Conservation (phyloP, 1,140 invertebrate species). For the Zaprionus kolodkinae region DNA sequence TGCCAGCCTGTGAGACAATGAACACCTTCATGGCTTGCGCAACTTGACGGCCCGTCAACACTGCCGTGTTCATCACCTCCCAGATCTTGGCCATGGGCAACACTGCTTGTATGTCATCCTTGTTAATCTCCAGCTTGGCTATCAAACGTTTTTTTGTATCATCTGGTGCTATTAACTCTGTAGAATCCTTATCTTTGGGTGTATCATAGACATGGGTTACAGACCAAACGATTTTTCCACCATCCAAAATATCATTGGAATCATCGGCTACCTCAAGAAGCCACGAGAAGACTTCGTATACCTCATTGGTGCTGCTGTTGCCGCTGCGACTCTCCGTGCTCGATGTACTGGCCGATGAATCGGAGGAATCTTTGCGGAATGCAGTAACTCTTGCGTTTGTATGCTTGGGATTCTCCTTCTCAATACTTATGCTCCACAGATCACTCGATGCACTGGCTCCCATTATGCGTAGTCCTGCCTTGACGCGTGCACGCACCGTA, state of each 20-base stretch:
- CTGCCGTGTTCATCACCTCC: slow-evolving; percentile 98
- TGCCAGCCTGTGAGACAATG: slow-evolving; percentile 96
- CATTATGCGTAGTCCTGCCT: slow-evolving; percentile 92
- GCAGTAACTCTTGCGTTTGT: slow-evolving; percentile 94
- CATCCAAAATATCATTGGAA: slow-evolving; percentile 90
- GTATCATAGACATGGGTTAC: slow-evolving; percentile 89
- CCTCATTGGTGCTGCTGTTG: slow-evolving; percentile 48
- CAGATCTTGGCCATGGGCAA: slow-evolving; percentile 98
- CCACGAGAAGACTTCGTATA: slow-evolving; percentile 93
- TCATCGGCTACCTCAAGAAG: slow-evolving; percentile 94
- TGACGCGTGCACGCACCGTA: slow-evolving; percentile 93
- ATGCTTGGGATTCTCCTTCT: slow-evolving; percentile 91
- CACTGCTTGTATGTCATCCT: slow-evolving; percentile 97
- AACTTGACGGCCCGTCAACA: slow-evolving; percentile 96
- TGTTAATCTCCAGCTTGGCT: slow-evolving; percentile 94
- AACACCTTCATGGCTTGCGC: slow-evolving; percentile 98
- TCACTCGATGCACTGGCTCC: slow-evolving; percentile 91
- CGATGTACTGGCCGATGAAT: slow-evolving; percentile 14
- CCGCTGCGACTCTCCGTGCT: slow-evolving; percentile 52
- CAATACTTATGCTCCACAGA: slow-evolving; percentile 93
- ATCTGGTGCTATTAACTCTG: slow-evolving; percentile 85
- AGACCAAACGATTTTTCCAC: slow-evolving; percentile 92
- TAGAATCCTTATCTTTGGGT: slow-evolving; percentile 85
- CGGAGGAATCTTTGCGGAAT: slow-evolving; percentile 86
- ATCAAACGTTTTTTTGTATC: slow-evolving; percentile 90